These are phyloP conservation scores for Cataglyphis hispanica DNA, from an alignment of 1,140 invertebrate species.

Conservation along the genomic window DNA sequence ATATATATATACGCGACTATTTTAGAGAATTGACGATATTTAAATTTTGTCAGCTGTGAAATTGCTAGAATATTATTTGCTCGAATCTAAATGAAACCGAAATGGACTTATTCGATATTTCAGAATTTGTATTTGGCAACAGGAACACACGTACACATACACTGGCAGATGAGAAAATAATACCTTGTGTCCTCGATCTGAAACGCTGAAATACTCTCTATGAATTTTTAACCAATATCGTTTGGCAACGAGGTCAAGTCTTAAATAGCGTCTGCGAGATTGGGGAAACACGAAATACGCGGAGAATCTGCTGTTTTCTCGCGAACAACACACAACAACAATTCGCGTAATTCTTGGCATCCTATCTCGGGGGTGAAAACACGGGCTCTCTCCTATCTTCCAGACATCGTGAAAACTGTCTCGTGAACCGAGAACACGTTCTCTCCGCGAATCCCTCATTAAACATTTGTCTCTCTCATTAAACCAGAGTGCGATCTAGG, in stretches of 20 bases:
- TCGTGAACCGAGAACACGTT: slow-evolving; percentile 50
- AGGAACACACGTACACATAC: neutral
- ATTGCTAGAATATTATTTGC: neutral
- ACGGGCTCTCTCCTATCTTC: slow-evolving; percentile 34
- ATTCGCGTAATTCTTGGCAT: slow-evolving; percentile 29
- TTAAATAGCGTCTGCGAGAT: slow-evolving; percentile 26
- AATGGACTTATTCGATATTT: neutral
- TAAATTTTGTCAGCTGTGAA: slow-evolving; percentile 12
- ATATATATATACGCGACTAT: too few species aligned
- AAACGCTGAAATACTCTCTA: neutral
- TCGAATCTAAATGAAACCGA: slow-evolving; percentile 7
- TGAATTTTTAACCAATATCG: slow-evolving; percentile 23
- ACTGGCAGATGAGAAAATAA: neutral
- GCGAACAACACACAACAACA: neutral
- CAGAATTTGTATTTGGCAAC: slow-evolving; percentile 5
- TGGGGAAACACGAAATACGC: neutral
- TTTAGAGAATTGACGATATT: slow-evolving; percentile 10
- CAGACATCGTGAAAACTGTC: slow-evolving; percentile 71
- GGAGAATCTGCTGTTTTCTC: slow-evolving; percentile 15
- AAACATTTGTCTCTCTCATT: slow-evolving; percentile 79
- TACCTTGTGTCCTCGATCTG: neutral
- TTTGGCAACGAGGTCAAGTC: slow-evolving; percentile 25
- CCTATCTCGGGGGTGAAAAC: neutral
- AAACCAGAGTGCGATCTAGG: slow-evolving; percentile 69
- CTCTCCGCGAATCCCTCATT: slow-evolving; percentile 66